Base-by-base conservation (phyloP, 2,888 invertebrate genomes). In the Dichetophora obliterata region DNA sequence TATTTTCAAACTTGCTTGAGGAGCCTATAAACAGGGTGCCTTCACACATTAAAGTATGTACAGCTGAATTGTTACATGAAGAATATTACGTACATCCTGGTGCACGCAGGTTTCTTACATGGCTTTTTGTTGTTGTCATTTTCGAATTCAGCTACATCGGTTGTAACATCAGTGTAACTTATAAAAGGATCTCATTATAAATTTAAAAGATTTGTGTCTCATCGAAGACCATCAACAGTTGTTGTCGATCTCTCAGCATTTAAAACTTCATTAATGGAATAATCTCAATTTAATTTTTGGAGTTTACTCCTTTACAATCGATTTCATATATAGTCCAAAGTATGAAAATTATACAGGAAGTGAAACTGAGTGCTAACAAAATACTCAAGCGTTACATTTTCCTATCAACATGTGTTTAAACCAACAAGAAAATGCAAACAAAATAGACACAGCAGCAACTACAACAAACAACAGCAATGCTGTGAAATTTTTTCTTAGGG, bases 171-270 rank as follows among this genome's bases (percentile, higher is more conserved):
- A 43, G 19, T n/a, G 19, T n/a, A 34, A 43, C 34, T 68, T 37
- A 34, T 31, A 2, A 43, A 37, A 63, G 61, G 16, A 8, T 72
- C 72, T 61, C 72, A 72, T 72, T 71, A 71, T 59, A 71, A n/a
- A 43, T 71, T 54, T 37, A 71, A 57, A 37, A 54, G 19, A 14
- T 24, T 19, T 14, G 34, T 43, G 14, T 43, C 11, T 24, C 19
- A 71, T 37, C 37, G 22, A 48, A 48, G 24, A 43, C 43, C 31
- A 52, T 52, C 54, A 4, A 27, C 70, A 9, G 54, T 24, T 54
- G 70, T 19, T 54, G 31, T 19, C 34, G 52, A 52, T 54, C 31
- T n/a, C n/a, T n/a, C n/a, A n/a, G n/a, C n/a, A n/a, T n/a, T n/a
- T n/a, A n/a, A n/a, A n/a, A n/a, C n/a, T n/a, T n/a, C n/a, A n/a